phyloP scores from a whole-genome alignment of 2,888 invertebrate species.

The Mimumesa dahlbomi region DNA sequence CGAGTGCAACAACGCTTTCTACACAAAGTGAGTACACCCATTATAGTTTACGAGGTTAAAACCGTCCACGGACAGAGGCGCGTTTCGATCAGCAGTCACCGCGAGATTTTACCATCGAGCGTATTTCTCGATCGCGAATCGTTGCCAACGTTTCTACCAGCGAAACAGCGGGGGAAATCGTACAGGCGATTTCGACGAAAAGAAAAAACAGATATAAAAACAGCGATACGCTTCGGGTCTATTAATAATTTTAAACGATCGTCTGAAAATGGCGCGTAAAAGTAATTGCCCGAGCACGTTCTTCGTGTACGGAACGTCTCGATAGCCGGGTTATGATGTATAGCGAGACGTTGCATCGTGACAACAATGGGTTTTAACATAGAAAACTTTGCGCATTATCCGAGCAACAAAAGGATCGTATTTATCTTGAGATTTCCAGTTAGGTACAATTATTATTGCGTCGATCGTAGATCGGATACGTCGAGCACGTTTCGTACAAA shows the following conservation, averaged over 20 bases:
- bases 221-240: slow-evolving; percentile 5
- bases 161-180: background rate
- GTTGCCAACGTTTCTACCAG: background rate
- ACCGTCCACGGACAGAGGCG: too few species aligned
- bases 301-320: slow-evolving; percentile 22
- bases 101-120: too few species aligned
- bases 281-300: slow-evolving; percentile 49
- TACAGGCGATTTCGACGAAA: too few species aligned
- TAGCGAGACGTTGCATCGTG: slow-evolving; percentile 26
- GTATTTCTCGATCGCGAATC: slow-evolving; percentile 1
- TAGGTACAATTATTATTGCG: slow-evolving; percentile 34
- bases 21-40: slow-evolving; percentile 79
- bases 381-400: slow-evolving; percentile 31
- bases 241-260: slow-evolving; percentile 42
- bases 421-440: slow-evolving; percentile 40
- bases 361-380: slow-evolving; percentile 31
- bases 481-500: slow-evolving; percentile 1
- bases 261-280: slow-evolving; percentile 37
- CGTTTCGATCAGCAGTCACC: too few species aligned
- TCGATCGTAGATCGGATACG: slow-evolving; percentile 24
- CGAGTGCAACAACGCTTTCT: slow-evolving; percentile 77
- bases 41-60: too few species aligned
- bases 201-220: too few species aligned
- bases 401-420: slow-evolving; percentile 22
- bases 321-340: slow-evolving; percentile 27